phyloP scores from a whole-genome alignment of 92 coral and sea anemone genomes.

The Micromussa lordhowensis region DNA sequence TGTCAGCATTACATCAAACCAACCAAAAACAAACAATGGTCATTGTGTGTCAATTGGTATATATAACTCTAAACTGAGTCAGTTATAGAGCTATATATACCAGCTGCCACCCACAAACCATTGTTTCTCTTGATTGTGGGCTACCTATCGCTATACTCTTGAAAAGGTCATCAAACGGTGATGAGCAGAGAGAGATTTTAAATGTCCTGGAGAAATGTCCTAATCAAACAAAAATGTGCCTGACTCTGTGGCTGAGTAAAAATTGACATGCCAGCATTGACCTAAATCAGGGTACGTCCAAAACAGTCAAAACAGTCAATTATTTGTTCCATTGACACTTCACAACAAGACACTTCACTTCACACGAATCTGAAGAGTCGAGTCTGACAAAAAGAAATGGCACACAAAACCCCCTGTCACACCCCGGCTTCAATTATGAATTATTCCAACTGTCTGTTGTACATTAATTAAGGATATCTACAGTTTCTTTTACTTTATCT shows the following conservation, averaged over 20 bases:
- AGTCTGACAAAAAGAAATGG: no score
- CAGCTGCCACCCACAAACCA: neutral
- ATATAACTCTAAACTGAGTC: neutral
- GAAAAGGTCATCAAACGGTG: constrained; percentile 1
- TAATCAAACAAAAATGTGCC: neutral
- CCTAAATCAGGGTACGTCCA: neutral
- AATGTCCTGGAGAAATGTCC: neutral
- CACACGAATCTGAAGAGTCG: no score
- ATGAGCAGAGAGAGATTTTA: neutral
- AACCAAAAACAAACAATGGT: neutral
- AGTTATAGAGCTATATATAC: no score
- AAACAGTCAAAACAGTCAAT: no score
- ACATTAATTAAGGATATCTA: no score
- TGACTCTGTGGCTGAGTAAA: neutral
- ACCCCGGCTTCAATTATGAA: no score
- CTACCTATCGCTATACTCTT: neutral
- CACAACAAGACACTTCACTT: neutral
- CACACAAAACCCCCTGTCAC: no score
- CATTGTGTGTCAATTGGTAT: neutral
- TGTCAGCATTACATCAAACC: neutral
- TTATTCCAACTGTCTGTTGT: neutral
- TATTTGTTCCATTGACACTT: neutral
- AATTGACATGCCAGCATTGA: neutral
- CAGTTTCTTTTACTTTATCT: no score
- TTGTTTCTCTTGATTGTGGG: neutral